Evolutionary conservation across 2,888 invertebrate genomes (phyloP), one percentile per base, ranked within the genome.

Genomic region (Tetranychus truncatus): DNA sequence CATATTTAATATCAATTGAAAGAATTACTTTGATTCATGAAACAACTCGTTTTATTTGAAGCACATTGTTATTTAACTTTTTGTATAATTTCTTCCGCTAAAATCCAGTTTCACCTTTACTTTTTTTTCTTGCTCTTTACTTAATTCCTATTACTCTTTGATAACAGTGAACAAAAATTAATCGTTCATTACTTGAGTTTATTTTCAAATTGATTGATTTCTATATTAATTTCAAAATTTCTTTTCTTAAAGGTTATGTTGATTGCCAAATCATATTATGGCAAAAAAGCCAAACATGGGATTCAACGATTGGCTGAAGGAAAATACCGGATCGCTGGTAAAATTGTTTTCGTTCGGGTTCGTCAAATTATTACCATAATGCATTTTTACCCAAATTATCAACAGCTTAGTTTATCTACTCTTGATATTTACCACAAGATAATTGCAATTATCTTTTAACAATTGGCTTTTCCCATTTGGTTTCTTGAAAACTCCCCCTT

Each of bases 341-440:
- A 90, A 80, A 91, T 90, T 81, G 91, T 92, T 75, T 92, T 92
- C 82, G 90, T 92, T 78, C 86, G 92, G 85, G 92, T 92, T 84
- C 85, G 87, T 84, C 74, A 44, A 55, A 55, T 55, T 55, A 55
- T 34, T 34, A 34, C 34, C 34, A 24, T 45, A 34, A 24, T 20
- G 66, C 66, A n/a, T 66, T 34, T 34, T 34, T 34, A 34, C 34
- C 34, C 34, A 34, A 34, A 34, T 34, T 34, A 34, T 34, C 34
- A 34, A 4, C 34, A 34, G 34, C 34, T 34, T 73, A n/a, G 45
- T 69, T 71, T 21, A n/a, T 73, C 34, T 34, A 34, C 34, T 34
- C 34, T 34, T 34, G 34, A 34, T 34, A 34, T 34, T 34, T 34
- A 34, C 34, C 34, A 34, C 34, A 34, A 34, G 34, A 34, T 34